Evolutionary conservation across 2,113 vertebrate species (phyloP).

Genomic region (Sander vitreus): DNA sequence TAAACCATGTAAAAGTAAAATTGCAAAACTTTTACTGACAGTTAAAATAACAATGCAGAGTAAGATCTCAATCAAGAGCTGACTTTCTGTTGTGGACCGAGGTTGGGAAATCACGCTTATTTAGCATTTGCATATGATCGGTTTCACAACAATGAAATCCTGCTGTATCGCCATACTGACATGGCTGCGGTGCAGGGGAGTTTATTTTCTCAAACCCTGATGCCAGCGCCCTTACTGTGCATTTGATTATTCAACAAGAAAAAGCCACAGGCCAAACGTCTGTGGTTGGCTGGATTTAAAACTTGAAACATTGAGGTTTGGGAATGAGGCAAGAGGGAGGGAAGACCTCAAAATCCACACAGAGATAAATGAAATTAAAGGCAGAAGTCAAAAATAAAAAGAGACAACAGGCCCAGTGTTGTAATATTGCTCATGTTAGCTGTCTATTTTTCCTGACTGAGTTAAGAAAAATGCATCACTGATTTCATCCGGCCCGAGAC

Average conservation of each 20-base stretch:
- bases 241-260: conserved; percentile 16
- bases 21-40: too few species aligned
- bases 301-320: conserved; percentile 40
- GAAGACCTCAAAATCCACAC: conserved; percentile 1
- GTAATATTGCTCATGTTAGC: background rate
- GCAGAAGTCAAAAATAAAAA: background rate
- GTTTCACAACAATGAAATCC: background rate
- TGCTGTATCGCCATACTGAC: background rate
- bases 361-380: conserved; percentile 13
- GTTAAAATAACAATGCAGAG: too few species aligned
- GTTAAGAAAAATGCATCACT: conserved; percentile 29
- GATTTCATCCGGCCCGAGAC: conserved; percentile 32
- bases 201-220: conserved; percentile 8
- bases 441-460: conserved; percentile 19
- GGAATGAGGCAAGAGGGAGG: conserved; percentile 5
- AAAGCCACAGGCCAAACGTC: conserved; percentile 31
- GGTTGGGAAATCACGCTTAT: background rate
- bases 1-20: too few species aligned
- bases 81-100: background rate
- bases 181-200: background rate
- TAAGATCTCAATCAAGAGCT: background rate
- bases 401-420: conserved; percentile 1
- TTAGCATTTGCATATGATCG: conserved; percentile 14
- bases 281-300: conserved; percentile 31
- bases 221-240: conserved; percentile 8